Conservation (phyloP, 2,888 invertebrate species). For the Xestobium rufovillosum region DNA sequence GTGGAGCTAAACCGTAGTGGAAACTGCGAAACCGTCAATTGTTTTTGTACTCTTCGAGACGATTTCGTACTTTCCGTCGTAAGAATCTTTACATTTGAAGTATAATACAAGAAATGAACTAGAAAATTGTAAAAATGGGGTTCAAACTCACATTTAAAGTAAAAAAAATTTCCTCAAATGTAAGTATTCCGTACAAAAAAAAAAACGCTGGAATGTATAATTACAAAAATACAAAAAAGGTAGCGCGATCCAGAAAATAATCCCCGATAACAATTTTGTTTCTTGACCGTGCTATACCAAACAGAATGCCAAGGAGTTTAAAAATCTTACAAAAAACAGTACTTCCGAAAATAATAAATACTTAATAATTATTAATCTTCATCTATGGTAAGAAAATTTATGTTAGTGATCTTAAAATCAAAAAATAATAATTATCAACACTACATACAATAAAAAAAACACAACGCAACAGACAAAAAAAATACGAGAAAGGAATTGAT, state of each 20-base stretch:
- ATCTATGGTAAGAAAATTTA: constrained; percentile 25
- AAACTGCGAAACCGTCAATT: constrained; percentile 15
- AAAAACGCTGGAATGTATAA: constrained; percentile 36
- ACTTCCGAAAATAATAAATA: not conserved
- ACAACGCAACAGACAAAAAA: constrained; percentile 23
- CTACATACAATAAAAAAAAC: constrained; percentile 26
- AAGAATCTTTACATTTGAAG: too few relatives aligned
- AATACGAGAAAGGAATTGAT: constrained; percentile 20
- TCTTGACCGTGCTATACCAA: too few relatives aligned
- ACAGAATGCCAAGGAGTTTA: constrained; percentile 31
- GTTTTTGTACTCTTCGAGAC: constrained; percentile 21
- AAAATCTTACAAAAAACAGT: constrained; percentile 9
- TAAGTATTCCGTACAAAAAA: constrained; percentile 28
- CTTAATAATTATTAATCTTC: too few relatives aligned
- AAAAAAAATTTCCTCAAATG: constrained; percentile 27
- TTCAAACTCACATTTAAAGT: constrained; percentile 25
- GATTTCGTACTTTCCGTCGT: constrained; percentile 32
- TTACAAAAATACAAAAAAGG: constrained; percentile 27
- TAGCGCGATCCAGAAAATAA: too few relatives aligned
- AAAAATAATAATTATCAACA: constrained; percentile 31
- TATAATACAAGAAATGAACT: too few relatives aligned
- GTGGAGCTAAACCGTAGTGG: constrained; percentile 30
- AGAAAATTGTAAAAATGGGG: too few relatives aligned
- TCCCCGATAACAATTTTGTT: too few relatives aligned
- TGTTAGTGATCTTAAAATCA: constrained; percentile 30